A percentile compares a stretch with the other conserved stretches of the same genome.
Conservation (phyloP, 2,888 invertebrate species). For the Gisinianus flammeolus region DNA sequence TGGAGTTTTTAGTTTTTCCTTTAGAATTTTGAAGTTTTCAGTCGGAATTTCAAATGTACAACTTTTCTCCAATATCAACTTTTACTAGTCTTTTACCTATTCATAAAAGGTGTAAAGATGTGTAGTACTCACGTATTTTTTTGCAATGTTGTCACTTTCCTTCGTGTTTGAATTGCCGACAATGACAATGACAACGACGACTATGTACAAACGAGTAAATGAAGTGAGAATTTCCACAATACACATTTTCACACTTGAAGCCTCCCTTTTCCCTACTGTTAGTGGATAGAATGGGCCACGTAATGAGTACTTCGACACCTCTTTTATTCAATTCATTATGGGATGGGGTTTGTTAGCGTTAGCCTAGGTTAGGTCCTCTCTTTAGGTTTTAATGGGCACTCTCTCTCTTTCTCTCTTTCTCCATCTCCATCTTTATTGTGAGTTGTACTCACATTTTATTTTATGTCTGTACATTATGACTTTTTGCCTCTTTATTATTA, state of each 20-base stretch:
- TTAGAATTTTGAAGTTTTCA: too few relatives aligned
- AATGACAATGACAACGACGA: too few relatives aligned
- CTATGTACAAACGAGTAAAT: constrained; percentile 32
- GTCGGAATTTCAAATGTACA: too few relatives aligned
- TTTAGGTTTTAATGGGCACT: not conserved
- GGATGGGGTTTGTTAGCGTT: constrained; percentile 22
- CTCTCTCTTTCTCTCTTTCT: not conserved
- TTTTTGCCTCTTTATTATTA: too few relatives aligned
- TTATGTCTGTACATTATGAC: too few relatives aligned
- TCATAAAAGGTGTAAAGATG: not conserved
- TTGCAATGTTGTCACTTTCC: constrained; percentile 17
- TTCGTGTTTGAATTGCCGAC: too few relatives aligned
- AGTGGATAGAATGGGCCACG: not conserved
- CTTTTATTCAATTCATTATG: constrained; percentile 44
- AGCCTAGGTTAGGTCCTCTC: constrained; percentile 30
- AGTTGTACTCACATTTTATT: too few relatives aligned
- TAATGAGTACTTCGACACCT: constrained; percentile 49
- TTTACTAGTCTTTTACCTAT: not conserved
- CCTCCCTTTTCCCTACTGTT: constrained; percentile 39
- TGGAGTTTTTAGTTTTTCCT: too few relatives aligned
- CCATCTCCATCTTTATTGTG: constrained; percentile 1
- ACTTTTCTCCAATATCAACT: not conserved
- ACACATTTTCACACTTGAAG: constrained; percentile 51
- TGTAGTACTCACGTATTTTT: not conserved
- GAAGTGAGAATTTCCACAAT: not conserved